Percentiles rank a stretch among this genome's conserved stretches.
Evolutionary conservation across 2,888 invertebrate species (phyloP).

Genomic region (Spisula solida): DNA sequence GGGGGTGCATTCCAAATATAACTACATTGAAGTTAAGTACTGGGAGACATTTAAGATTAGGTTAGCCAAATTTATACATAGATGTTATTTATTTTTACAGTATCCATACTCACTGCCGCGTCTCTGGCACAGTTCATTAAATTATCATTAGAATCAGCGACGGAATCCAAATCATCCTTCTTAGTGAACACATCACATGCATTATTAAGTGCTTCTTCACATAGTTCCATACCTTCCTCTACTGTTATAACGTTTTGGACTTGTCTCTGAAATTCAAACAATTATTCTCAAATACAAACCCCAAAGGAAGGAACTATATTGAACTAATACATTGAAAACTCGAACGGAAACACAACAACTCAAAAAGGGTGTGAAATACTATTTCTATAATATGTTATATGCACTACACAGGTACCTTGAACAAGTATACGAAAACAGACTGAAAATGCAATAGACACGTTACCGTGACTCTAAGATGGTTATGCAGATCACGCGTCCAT

Average conservation of each 20-base stretch:
- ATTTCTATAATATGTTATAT: not conserved
- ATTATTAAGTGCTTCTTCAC: not conserved
- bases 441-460: not conserved
- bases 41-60: too few species aligned
- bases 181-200: slow-evolving; percentile 32
- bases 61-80: not conserved
- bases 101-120: slow-evolving; percentile 25
- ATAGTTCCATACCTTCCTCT: slow-evolving; percentile 21
- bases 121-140: slow-evolving; percentile 48
- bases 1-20: too few species aligned
- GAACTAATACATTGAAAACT: too few species aligned
- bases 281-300: not conserved
- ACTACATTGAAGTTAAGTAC: too few species aligned
- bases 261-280: not conserved
- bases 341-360: too few species aligned
- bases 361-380: too few species aligned
- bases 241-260: slow-evolving; percentile 17
- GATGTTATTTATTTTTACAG: too few species aligned
- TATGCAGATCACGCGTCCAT: not conserved
- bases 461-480: not conserved
- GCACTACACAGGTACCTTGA: not conserved
- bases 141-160: slow-evolving; percentile 28
- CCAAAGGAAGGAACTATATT: too few species aligned
- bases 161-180: slow-evolving; percentile 32
- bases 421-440: not conserved